These are phyloP conservation scores for Anhinga anhinga DNA, from an alignment of 2,113 vertebrate species.

Conservation along the genomic window DNA sequence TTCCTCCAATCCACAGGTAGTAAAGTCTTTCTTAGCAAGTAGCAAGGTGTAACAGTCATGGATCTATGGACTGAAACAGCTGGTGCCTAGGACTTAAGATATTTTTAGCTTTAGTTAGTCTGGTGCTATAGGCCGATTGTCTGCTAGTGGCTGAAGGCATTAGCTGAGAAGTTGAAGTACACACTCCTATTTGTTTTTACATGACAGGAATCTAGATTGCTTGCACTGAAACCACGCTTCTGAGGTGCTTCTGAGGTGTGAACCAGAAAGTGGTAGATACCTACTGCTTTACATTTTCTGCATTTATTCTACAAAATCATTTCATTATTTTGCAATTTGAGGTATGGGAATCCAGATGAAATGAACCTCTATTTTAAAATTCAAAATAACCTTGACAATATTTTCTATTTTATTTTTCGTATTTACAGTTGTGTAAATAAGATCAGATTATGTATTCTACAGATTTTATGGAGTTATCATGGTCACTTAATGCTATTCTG, in stretches of 20 bases:
- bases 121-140: not conserved
- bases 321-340: not conserved
- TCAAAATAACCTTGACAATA: not conserved
- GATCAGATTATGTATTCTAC: not conserved
- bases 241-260: not conserved
- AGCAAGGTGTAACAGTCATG: not conserved
- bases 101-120: not conserved
- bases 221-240: not conserved
- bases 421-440: not conserved
- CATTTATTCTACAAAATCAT: not conserved
- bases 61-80: not conserved
- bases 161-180: not conserved
- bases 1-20: not conserved
- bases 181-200: not conserved
- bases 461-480: not conserved
- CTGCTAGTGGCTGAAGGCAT: not conserved
- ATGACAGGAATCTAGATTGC: not conserved
- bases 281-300: not conserved
- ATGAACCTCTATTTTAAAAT: not conserved
- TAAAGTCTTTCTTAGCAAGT: not conserved
- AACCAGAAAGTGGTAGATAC: not conserved
- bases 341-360: not conserved
- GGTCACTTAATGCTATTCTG: not conserved
- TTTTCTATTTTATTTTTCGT: not conserved
- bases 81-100: not conserved